Percentiles rank a stretch among this genome's conserved stretches.
Conservation (phyloP, 2,888 invertebrate genomes). For the Parochlus steinenii region DNA sequence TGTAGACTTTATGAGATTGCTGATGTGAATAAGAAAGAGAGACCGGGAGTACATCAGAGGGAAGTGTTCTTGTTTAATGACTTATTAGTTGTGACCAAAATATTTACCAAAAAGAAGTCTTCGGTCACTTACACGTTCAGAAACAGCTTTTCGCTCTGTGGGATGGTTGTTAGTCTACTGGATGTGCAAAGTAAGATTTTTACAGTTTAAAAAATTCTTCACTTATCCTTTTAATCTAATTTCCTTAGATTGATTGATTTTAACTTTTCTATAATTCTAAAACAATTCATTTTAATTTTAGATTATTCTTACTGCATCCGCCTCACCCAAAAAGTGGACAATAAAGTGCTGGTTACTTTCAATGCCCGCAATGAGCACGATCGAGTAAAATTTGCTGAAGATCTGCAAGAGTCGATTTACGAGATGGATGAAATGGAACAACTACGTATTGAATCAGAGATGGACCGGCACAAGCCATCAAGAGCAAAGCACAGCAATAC, state of each 20-base stretch:
- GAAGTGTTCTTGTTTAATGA: conserved; percentile 98
- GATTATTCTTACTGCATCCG: conserved; percentile 92
- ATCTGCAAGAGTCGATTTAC: conserved; percentile 88
- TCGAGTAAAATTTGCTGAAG: conserved; percentile 94
- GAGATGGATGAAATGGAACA: conserved; percentile 99
- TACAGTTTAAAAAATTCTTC: no score
- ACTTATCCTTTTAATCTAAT: conserved; percentile 9
- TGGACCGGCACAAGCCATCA: conserved; percentile 66
- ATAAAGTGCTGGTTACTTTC: conserved; percentile 80
- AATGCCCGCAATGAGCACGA: conserved; percentile 98
- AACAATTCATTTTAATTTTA: conserved; percentile 22
- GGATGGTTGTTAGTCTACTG: conserved; percentile 79
- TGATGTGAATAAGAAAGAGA: conserved; percentile 88
- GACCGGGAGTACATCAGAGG: conserved; percentile 55
- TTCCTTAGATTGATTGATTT: background rate
- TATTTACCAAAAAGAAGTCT: conserved; percentile 92
- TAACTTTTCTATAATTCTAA: background rate
- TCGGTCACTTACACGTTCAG: conserved; percentile 92
- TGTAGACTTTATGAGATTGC: conserved; percentile 96
- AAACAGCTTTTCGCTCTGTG: conserved; percentile 84
- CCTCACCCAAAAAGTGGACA: conserved; percentile 79
- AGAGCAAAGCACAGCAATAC: conserved; percentile 23
- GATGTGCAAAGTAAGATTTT: conserved; percentile 66
- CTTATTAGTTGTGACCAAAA: conserved; percentile 90
- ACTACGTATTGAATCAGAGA: conserved; percentile 80